Evolutionary conservation across 2,113 vertebrate species (phyloP).

Genomic region (Anguilla japonica): DNA sequence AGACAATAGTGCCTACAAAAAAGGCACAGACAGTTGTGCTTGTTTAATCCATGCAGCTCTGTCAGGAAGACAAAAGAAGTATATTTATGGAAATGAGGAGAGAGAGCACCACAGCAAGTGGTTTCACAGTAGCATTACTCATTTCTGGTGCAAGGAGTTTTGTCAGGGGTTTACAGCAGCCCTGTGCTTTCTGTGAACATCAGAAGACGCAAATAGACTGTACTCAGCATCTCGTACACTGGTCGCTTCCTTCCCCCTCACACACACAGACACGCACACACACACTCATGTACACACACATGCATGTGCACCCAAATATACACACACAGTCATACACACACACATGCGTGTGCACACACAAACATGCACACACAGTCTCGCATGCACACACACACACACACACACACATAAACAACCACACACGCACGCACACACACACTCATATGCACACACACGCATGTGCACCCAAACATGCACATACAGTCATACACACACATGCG

Average conservation of each 20-base stretch:
- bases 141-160: neutral
- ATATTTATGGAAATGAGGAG: conserved; percentile 2
- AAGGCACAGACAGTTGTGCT: neutral
- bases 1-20: neutral
- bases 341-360: neutral
- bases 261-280: neutral
- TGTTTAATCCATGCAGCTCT: neutral
- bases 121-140: neutral
- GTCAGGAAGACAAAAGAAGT: conserved; percentile 11
- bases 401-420: conserved; percentile 19
- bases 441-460: no score
- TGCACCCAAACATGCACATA: no score
- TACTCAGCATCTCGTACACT: neutral
- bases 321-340: neutral
- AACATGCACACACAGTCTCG: neutral
- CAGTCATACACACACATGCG: no score
- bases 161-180: neutral
- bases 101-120: neutral
- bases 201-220: neutral
- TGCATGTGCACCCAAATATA: neutral
- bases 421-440: conserved; percentile 31
- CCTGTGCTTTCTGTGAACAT: neutral
- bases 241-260: neutral
- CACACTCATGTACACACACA: neutral
- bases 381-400: conserved; percentile 27